Evolutionary conservation across 2,113 vertebrate genomes (phyloP).

Genomic region (Mormoops blainvillei): DNA sequence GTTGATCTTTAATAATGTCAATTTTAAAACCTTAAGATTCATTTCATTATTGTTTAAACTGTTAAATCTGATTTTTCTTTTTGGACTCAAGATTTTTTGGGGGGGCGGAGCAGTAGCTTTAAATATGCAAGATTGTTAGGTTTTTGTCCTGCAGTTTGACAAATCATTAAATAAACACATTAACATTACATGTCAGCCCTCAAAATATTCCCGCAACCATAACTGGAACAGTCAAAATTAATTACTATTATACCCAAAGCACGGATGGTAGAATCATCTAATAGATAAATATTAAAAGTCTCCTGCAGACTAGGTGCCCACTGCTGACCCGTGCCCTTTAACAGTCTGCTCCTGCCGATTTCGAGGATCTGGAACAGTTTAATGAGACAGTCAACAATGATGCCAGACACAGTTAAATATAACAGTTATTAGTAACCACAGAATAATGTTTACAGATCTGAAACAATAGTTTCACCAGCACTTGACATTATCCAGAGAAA

Average conservation of each 20-base stretch:
- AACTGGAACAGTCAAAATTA: not conserved
- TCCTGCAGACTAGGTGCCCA: not conserved
- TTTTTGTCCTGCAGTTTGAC: not conserved
- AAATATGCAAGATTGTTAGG: not conserved
- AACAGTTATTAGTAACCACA: slow-evolving; percentile 32
- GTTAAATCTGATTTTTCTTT: not conserved
- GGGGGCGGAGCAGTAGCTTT: not conserved
- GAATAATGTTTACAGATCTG: slow-evolving; percentile 21
- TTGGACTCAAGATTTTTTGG: not conserved
- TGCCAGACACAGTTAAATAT: not conserved
- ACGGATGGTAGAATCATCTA: not conserved
- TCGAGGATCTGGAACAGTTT: not conserved
- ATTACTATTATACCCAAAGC: not conserved
- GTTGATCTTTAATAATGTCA: not conserved
- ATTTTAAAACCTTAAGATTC: not conserved
- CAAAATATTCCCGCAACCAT: not conserved
- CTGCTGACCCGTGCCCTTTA: not conserved
- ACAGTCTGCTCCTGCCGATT: not conserved
- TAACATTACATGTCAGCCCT: not conserved
- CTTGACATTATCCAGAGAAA: slow-evolving; percentile 25
- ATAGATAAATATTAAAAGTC: not conserved
- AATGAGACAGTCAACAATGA: slow-evolving; percentile 14
- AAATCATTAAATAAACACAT: slow-evolving; percentile 9
- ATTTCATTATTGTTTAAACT: not conserved
- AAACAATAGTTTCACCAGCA: slow-evolving; percentile 37